phyloP scores from a whole-genome alignment of 2,888 invertebrate genomes.

The Clunio marinus region DNA sequence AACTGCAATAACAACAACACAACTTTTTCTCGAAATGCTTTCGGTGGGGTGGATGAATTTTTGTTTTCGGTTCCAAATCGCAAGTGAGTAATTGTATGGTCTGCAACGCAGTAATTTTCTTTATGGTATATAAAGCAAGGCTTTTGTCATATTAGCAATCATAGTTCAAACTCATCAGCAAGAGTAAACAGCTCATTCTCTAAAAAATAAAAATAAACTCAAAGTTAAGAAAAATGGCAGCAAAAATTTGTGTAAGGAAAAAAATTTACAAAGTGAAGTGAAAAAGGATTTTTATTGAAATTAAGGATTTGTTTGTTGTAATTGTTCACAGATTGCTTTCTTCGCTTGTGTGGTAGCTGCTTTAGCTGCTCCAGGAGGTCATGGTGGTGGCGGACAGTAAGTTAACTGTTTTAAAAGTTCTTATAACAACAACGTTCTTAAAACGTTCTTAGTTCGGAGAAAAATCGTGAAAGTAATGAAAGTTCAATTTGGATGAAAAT shows the following conservation, averaged over 20 bases:
- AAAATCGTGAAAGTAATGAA: background rate
- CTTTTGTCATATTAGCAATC: conserved; percentile 32
- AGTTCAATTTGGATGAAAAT: too few species aligned
- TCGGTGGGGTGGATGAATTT: conserved; percentile 35
- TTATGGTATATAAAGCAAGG: conserved; percentile 32
- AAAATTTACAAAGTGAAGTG: background rate
- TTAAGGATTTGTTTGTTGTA: too few species aligned
- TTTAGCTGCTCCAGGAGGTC: conserved; percentile 13
- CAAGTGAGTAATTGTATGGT: conserved; percentile 13
- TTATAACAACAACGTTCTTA: too few species aligned
- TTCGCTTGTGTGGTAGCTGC: background rate
- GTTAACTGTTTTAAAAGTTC: background rate
- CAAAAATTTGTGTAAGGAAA: conserved; percentile 26
- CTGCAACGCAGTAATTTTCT: background rate
- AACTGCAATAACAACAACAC: background rate
- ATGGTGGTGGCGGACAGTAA: conserved; percentile 28
- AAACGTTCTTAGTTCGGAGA: background rate
- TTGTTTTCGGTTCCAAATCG: conserved; percentile 27
- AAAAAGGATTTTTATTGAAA: too few species aligned
- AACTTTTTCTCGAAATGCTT: conserved; percentile 11
- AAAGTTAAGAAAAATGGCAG: conserved; percentile 21
- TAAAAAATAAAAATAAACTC: background rate
- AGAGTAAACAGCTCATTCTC: conserved; percentile 15
- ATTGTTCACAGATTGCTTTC: conserved; percentile 24
- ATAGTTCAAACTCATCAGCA: conserved; percentile 27